Evolutionary conservation across 1,140 invertebrate genomes (phyloP).

Genomic region (Eubasilissa regina): DNA sequence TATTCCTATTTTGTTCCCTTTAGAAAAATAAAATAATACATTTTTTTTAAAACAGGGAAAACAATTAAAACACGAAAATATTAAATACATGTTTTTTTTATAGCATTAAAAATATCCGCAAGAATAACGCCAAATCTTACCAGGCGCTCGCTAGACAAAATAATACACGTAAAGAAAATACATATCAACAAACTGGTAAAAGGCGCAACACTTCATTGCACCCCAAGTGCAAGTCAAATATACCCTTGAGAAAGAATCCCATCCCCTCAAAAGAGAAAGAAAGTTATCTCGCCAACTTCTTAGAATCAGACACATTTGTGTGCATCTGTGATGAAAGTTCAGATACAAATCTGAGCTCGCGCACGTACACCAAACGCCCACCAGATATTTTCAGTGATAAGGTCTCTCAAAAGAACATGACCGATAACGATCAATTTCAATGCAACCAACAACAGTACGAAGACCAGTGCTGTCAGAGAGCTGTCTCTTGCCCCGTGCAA

Average conservation of each 20-base stretch:
- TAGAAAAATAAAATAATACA: background rate
- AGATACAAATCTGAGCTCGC: slow-evolving; percentile 4
- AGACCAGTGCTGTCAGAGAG: background rate
- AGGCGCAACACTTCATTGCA: background rate
- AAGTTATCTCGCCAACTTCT: background rate
- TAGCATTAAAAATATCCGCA: slow-evolving; percentile 15
- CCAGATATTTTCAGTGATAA: background rate
- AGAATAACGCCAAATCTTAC: slow-evolving; percentile 9
- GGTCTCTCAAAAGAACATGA: background rate
- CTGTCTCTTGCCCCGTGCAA: background rate
- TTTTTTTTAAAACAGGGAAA: too few species aligned
- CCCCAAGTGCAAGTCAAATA: background rate
- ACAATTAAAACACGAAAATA: too few species aligned
- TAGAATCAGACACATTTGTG: background rate
- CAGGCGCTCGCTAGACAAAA: background rate
- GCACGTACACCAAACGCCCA: slow-evolving; percentile 8
- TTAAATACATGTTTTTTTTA: background rate
- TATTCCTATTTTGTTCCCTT: background rate
- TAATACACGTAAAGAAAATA: background rate
- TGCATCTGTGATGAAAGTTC: slow-evolving; percentile 2
- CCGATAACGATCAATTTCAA: background rate
- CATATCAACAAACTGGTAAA: background rate
- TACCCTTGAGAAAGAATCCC: background rate
- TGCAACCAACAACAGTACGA: too few species aligned
- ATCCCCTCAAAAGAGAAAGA: background rate